Percentiles rank a stretch among this genome's conserved stretches.
These are phyloP conservation scores for Sogatella furcifera DNA, from an alignment of 1,140 invertebrate species.

Conservation along the genomic window DNA sequence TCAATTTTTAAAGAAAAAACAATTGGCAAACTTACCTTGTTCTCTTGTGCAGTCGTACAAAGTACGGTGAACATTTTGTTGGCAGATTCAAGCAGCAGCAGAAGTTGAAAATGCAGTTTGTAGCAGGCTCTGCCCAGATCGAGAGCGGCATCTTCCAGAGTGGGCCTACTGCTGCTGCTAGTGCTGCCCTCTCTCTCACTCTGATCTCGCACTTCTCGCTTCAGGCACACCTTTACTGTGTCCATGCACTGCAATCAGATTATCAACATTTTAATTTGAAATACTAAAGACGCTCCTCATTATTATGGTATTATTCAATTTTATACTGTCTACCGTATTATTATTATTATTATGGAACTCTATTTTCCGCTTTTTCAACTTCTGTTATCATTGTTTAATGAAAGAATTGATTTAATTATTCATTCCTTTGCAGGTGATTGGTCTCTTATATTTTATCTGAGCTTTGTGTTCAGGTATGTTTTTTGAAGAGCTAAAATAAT, in stretches of 20 bases:
- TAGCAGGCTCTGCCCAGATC: constrained; percentile 78
- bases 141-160: constrained; percentile 46
- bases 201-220: constrained; percentile 34
- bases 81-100: constrained; percentile 82
- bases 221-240: constrained; percentile 58
- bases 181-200: constrained; percentile 27
- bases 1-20: no score
- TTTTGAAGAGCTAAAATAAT: no score
- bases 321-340: no score
- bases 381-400: no score
- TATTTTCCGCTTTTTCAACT: no score
- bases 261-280: constrained; percentile 1
- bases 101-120: constrained; percentile 86
- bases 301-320: no score
- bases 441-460: no score
- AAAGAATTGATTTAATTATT: no score
- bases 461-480: no score
- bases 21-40: constrained; percentile 35
- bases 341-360: no score
- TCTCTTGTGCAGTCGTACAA: constrained; percentile 39
- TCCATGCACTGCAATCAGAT: constrained; percentile 52
- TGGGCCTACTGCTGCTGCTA: constrained; percentile 33
- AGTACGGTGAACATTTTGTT: constrained; percentile 72
- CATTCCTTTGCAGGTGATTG: no score
- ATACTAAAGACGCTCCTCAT: constrained; percentile 29